Conservation (phyloP, 1,140 invertebrate species). For the Druon quercuslanigerum region DNA sequence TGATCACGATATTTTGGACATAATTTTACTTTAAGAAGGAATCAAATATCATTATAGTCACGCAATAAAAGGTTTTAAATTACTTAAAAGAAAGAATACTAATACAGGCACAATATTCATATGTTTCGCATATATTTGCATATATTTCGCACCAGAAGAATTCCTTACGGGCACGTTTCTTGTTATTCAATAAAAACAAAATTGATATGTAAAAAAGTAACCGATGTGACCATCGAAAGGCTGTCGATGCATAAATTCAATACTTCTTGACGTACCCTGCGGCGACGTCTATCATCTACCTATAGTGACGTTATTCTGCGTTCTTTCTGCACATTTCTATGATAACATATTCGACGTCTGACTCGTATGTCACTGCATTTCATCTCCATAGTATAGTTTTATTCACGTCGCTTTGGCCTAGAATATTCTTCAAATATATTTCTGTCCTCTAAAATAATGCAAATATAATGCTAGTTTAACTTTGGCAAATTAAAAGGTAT, state of each 20-base stretch:
- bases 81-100: no score
- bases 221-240: conserved; percentile 7
- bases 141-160: background rate
- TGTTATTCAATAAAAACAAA: conserved; percentile 21
- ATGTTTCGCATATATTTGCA: no score
- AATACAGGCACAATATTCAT: background rate
- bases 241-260: conserved; percentile 29
- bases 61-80: no score
- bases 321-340: conserved; percentile 25
- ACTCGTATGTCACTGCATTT: conserved; percentile 26
- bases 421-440: conserved; percentile 8
- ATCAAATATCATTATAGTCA: no score
- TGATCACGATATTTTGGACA: no score
- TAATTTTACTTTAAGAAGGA: no score
- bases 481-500: background rate
- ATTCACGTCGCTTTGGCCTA: background rate
- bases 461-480: background rate
- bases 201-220: conserved; percentile 14
- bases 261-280: conserved; percentile 29
- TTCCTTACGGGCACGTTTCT: background rate
- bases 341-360: conserved; percentile 22
- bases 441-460: background rate
- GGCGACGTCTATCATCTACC: conserved; percentile 29
- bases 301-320: conserved; percentile 16
- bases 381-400: conserved; percentile 17